phyloP scores from a whole-genome alignment of 2,888 invertebrate species.

The Flabesymbios commensalis region DNA sequence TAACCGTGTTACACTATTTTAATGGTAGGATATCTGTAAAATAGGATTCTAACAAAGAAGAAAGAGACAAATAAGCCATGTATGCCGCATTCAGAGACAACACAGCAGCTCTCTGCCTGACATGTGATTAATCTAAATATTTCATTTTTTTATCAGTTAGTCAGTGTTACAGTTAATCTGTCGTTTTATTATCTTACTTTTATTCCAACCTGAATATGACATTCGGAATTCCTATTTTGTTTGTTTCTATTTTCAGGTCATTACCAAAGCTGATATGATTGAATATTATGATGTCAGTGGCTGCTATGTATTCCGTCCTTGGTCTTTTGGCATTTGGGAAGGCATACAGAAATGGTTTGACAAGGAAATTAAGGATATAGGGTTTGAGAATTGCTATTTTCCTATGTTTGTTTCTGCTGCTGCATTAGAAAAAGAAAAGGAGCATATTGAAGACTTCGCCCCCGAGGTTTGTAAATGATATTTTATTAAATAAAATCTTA shows the following conservation, averaged over 20 bases:
- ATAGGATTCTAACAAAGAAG: too few species aligned
- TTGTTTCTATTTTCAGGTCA: slow-evolving; percentile 72
- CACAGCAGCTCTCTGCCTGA: too few species aligned
- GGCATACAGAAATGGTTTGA: slow-evolving; percentile 84
- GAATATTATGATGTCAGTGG: slow-evolving; percentile 99
- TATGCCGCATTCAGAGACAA: too few species aligned
- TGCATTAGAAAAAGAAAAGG: slow-evolving; percentile 92
- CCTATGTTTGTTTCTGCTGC: slow-evolving; percentile 94
- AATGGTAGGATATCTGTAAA: too few species aligned
- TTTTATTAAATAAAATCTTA: not conserved
- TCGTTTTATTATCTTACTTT: too few species aligned
- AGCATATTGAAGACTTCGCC: slow-evolving; percentile 96
- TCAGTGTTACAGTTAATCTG: too few species aligned
- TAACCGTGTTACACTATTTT: too few species aligned
- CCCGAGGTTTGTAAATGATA: slow-evolving; percentile 78
- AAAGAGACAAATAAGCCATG: too few species aligned
- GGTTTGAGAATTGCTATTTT: slow-evolving; percentile 96
- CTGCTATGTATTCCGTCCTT: slow-evolving; percentile 96
- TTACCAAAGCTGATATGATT: slow-evolving; percentile 93
- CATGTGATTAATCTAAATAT: too few species aligned
- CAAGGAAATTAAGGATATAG: slow-evolving; percentile 82
- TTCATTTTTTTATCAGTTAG: too few species aligned
- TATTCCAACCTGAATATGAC: too few species aligned
- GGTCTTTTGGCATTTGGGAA: slow-evolving; percentile 98
- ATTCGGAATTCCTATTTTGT: too few species aligned